A percentile compares a stretch with the other conserved stretches of the same genome.
Evolutionary conservation across 2,113 vertebrate species (phyloP).

Genomic region (Ailuropoda melanoleuca): DNA sequence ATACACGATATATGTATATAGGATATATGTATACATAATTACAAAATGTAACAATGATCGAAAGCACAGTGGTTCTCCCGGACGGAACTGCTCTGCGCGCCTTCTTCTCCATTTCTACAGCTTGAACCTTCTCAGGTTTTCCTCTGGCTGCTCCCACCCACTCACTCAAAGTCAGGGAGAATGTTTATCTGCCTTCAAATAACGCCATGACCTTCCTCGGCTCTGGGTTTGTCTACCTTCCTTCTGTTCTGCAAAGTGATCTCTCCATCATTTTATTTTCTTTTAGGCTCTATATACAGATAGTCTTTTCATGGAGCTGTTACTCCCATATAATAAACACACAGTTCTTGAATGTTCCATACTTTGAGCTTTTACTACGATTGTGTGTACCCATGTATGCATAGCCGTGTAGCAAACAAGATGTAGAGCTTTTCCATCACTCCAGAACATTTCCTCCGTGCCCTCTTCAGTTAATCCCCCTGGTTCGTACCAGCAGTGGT

Average conservation of each 20-base stretch:
- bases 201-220: neutral
- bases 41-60: neutral
- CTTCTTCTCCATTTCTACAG: neutral
- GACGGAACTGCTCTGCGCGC: neutral
- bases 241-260: neutral
- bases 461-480: neutral
- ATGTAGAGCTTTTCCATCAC: neutral
- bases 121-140: neutral
- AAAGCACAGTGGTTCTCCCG: neutral
- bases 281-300: neutral
- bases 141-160: neutral
- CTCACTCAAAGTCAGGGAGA: neutral
- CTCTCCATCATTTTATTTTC: neutral
- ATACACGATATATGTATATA: neutral
- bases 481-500: no score
- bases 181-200: neutral
- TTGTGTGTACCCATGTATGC: neutral
- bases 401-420: neutral
- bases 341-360: neutral
- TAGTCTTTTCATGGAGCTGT: neutral
- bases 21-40: neutral
- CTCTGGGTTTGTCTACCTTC: neutral
- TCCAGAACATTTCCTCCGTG: neutral
- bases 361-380: neutral
- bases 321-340: neutral